phyloP scores from a whole-genome alignment of 2,113 vertebrate genomes.

The Ophthalmolycus amberensis region DNA sequence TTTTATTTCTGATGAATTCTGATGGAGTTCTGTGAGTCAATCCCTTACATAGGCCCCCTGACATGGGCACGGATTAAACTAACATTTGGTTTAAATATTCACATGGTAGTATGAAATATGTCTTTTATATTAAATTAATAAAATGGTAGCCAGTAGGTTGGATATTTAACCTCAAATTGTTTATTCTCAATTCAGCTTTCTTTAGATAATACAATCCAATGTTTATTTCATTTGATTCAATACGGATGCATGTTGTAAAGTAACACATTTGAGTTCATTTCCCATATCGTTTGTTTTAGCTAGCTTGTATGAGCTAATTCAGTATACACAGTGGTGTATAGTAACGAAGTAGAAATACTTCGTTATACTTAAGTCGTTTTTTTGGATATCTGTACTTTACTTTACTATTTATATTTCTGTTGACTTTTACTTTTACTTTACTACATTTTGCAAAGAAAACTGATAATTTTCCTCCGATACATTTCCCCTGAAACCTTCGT shows the following conservation, averaged over 20 bases:
- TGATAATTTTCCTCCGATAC: no score
- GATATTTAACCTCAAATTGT: neutral
- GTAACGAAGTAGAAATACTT: no score
- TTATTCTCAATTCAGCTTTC: conserved; percentile 1
- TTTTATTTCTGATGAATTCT: neutral
- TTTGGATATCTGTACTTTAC: no score
- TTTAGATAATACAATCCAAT: neutral
- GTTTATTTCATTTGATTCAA: conserved; percentile 16
- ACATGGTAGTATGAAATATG: neutral
- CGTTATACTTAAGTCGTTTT: no score
- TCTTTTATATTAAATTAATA: neutral
- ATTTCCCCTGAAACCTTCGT: no score
- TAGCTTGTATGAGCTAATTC: conserved; percentile 30
- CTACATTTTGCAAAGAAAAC: no score
- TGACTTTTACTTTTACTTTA: no score
- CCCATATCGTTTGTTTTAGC: conserved; percentile 11
- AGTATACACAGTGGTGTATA: neutral
- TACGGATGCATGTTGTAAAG: conserved; percentile 17
- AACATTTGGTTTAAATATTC: conserved; percentile 5
- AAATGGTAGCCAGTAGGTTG: neutral
- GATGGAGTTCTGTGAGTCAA: neutral
- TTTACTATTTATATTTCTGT: no score
- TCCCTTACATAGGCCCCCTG: neutral
- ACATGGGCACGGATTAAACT: neutral
- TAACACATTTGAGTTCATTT: conserved; percentile 4